Percentiles rank a stretch among this genome's conserved stretches.
These are phyloP conservation scores for Dyspetes luteomarginatus DNA, from an alignment of 2,888 invertebrate species.

Conservation along the genomic window DNA sequence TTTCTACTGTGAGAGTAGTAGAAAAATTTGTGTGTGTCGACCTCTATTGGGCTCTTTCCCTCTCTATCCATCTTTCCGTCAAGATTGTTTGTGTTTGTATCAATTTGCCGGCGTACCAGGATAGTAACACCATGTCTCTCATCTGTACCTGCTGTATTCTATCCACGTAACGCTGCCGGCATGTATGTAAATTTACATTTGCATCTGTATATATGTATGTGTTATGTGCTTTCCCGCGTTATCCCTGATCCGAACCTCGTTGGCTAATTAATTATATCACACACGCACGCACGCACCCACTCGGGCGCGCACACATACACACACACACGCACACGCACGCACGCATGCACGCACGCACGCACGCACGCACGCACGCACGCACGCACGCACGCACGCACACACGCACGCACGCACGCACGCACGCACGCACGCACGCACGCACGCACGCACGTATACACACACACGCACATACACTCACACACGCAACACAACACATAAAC, in stretches of 20 bases:
- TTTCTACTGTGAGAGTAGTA: not conserved
- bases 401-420: conserved; percentile 5
- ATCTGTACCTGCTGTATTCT: not conserved
- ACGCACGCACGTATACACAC: conserved; percentile 6
- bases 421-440: not conserved
- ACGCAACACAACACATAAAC: not conserved
- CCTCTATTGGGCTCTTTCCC: too few relatives aligned
- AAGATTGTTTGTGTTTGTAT: conserved; percentile 27
- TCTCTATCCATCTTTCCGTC: not conserved
- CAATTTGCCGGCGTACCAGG: conserved; percentile 19
- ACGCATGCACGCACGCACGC: not conserved
- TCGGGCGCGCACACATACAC: not conserved
- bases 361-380: not conserved
- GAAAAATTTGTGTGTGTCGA: too few relatives aligned
- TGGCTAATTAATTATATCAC: conserved; percentile 58
- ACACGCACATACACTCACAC: not conserved
- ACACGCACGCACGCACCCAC: not conserved
- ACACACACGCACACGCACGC: not conserved
- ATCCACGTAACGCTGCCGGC: not conserved
- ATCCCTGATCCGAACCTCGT: conserved; percentile 52
- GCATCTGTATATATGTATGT: conserved; percentile 10
- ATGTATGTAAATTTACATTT: conserved; percentile 4
- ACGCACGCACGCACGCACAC: not conserved
- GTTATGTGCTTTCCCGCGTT: conserved; percentile 40
- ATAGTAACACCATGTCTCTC: conserved; percentile 14